Base-by-base conservation (phyloP, 2,888 invertebrate genomes). In the Dryobota labecula region DNA sequence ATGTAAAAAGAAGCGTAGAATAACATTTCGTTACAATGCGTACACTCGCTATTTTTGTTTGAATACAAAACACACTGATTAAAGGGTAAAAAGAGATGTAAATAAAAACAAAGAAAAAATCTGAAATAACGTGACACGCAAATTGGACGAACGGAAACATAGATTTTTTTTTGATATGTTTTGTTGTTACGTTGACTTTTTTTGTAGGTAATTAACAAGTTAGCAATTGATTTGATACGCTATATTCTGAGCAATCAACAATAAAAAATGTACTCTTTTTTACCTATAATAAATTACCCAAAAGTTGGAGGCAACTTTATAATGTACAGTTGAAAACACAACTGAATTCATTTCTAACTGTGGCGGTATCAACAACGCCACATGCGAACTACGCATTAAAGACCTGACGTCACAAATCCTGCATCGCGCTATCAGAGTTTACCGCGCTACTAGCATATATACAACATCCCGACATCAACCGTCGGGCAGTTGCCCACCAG, bases 31-130 rank as follows among this genome's bases (percentile, higher is more conserved):
- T 38, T 70, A 69, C 78, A 67, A 70, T 63, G 58, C 53, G 58
- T 45, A 64, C 24, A 49, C 36, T 30, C 36, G 33, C 27, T 54
- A 47, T 62, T 85, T 82, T 83, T 83, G 80, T 82, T 84, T 83
- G 77, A 76, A 82, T 75, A 79, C 80, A 84, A 86, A 86, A 85
- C 79, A 68, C 79, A 80, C 76, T 87, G 87, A 88, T 88, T 87
- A 88, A 85, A 87, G 85, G 81, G 81, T 75, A 58, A 79, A 84
- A 85, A 81, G 72, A 74, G 73, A 63, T 58, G 71, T 43, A 76
- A 62, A 81, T 76, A 83, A 82, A 71, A 71, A 84, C 75, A 83
- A 73, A 72, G 72, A 73, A 70, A 80, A 75, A 76, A 72, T 15
- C 2, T 7, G 20, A 73, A 85, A 84, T 80, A 82, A 69, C 70